These are phyloP conservation scores for Esox lucius DNA, from an alignment of 2,797 vertebrate species.

Conservation along the genomic window DNA sequence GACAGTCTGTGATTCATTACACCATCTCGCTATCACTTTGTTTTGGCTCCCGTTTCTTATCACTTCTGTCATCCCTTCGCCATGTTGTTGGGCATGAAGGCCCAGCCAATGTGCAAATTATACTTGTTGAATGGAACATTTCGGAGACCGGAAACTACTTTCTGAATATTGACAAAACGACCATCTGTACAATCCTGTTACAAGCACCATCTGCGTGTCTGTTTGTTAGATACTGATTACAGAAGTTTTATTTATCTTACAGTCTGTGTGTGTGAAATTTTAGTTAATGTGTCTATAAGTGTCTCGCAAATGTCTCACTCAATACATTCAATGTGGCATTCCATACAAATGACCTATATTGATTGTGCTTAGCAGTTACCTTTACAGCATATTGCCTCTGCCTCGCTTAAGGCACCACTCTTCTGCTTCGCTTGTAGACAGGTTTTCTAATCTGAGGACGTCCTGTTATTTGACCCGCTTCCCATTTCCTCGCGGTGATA, in stretches of 20 bases:
- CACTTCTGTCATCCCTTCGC: slow-evolving; percentile 32
- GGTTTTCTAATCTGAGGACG: not conserved
- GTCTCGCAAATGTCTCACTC: not conserved
- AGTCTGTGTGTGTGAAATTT: not conserved
- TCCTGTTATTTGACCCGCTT: slow-evolving; percentile 14
- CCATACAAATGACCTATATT: not conserved
- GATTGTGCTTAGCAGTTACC: not conserved
- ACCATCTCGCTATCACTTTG: slow-evolving; percentile 12
- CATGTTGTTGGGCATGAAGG: slow-evolving; percentile 32
- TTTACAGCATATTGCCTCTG: not conserved
- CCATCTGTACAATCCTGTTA: not conserved
- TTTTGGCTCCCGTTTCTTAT: slow-evolving; percentile 37
- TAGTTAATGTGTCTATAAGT: not conserved
- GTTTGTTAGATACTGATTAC: not conserved
- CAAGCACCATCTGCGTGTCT: not conserved
- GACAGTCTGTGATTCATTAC: slow-evolving; percentile 37
- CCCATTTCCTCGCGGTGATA: slow-evolving; percentile 12
- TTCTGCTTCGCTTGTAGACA: slow-evolving; percentile 7
- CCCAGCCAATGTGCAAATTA: slow-evolving; percentile 26
- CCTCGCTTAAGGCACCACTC: not conserved
- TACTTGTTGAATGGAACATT: slow-evolving; percentile 13
- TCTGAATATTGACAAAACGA: not conserved
- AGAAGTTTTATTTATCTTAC: not conserved
- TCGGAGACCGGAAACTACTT: slow-evolving; percentile 7
- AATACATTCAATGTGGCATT: not conserved